These are phyloP conservation scores for Gobius niger DNA, from an alignment of 2,113 vertebrate species.

Conservation along the genomic window DNA sequence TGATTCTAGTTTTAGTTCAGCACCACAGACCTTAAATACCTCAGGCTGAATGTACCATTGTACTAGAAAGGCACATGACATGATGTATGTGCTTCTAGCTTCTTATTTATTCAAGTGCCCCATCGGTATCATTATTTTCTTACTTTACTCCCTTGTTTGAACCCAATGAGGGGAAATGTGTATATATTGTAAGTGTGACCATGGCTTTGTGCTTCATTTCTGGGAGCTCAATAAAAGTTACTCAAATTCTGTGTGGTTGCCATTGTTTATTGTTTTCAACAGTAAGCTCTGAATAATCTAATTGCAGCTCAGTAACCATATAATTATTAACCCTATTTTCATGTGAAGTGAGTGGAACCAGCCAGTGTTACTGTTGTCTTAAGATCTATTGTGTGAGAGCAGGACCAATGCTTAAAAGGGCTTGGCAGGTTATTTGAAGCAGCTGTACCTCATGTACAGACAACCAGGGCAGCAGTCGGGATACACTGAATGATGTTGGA, in stretches of 20 bases:
- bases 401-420: constrained; percentile 34
- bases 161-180: constrained; percentile 23
- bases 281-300: neutral
- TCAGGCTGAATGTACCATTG: constrained; percentile 33
- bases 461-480: neutral
- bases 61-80: constrained; percentile 12
- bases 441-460: constrained; percentile 5
- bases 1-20: constrained; percentile 1
- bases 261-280: neutral
- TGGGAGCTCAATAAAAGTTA: constrained; percentile 62
- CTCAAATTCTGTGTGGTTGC: constrained; percentile 7
- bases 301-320: constrained; percentile 23
- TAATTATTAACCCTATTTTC: constrained; percentile 65
- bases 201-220: constrained; percentile 37
- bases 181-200: constrained; percentile 40
- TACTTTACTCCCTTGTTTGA: neutral
- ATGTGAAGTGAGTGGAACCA: constrained; percentile 32
- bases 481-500: constrained; percentile 1
- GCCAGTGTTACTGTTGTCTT: constrained; percentile 26
- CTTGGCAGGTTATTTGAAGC: neutral
- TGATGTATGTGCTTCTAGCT: constrained; percentile 10
- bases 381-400: constrained; percentile 7
- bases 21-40: constrained; percentile 46
- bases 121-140: constrained; percentile 33
- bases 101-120: constrained; percentile 68